phyloP scores from a whole-genome alignment of 1,140 invertebrate genomes.

The Lucilia cuprina region DNA sequence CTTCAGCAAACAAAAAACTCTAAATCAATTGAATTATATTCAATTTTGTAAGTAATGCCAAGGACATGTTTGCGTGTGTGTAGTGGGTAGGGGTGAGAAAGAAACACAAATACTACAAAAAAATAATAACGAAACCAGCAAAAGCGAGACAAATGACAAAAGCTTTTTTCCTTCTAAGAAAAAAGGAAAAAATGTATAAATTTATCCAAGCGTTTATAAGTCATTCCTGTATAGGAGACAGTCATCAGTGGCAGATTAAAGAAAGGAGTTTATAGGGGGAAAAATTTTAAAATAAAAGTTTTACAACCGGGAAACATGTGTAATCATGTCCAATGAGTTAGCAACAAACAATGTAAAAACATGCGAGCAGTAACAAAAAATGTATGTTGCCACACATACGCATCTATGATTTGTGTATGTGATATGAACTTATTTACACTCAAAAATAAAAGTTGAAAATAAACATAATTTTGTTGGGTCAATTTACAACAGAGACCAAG shows the following conservation, averaged over 20 bases:
- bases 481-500: too few species aligned
- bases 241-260: not conserved
- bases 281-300: constrained; percentile 3
- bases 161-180: constrained; percentile 1
- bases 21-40: constrained; percentile 32
- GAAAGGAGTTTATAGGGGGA: not conserved
- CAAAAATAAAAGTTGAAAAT: not conserved
- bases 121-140: not conserved
- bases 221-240: constrained; percentile 24
- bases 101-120: not conserved
- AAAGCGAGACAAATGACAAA: constrained; percentile 3
- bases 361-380: not conserved
- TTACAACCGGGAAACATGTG: constrained; percentile 30
- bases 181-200: constrained; percentile 13
- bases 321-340: constrained; percentile 34
- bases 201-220: constrained; percentile 27
- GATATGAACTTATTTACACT: not conserved
- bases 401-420: not conserved
- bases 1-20: not conserved
- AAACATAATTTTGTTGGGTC: too few species aligned
- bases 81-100: not conserved
- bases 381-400: not conserved
- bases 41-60: constrained; percentile 29
- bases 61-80: not conserved
- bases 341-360: constrained; percentile 15